phyloP scores from a whole-genome alignment of 1,140 invertebrate genomes.

The Drosophila gunungcola region DNA sequence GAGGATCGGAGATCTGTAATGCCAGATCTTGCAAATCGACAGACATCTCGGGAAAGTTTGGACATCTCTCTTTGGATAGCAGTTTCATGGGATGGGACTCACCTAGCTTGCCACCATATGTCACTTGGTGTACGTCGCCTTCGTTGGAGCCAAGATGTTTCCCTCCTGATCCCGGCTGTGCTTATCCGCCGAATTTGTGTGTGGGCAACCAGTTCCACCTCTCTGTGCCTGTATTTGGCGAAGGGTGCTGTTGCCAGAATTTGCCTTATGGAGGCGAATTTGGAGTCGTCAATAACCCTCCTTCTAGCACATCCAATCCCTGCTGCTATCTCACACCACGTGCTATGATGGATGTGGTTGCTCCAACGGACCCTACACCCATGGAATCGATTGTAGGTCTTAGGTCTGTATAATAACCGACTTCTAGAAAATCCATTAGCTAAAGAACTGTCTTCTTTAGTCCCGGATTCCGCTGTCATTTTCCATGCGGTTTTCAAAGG shows the following conservation, averaged over 20 bases:
- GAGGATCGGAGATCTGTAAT: not conserved
- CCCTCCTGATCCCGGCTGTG: not conserved
- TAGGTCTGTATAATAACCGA: not conserved
- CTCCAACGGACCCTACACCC: slow-evolving; percentile 4
- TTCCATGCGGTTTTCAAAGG: not conserved
- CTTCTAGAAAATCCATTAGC: not conserved
- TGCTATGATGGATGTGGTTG: not conserved
- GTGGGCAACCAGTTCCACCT: slow-evolving; percentile 25
- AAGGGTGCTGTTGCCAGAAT: slow-evolving; percentile 1
- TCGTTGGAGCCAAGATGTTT: not conserved
- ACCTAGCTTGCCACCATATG: not conserved
- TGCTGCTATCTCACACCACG: not conserved
- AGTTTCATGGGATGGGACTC: not conserved
- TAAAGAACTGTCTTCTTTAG: not conserved
- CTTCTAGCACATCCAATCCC: no score
- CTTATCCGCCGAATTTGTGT: not conserved
- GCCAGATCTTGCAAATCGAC: not conserved
- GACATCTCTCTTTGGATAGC: no score
- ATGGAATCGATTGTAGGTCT: not conserved
- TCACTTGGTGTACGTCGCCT: not conserved
- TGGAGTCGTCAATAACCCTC: not conserved
- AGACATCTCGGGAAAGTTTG: no score
- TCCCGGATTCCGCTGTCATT: not conserved
- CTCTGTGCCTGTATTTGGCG: slow-evolving; percentile 3
- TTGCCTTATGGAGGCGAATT: slow-evolving; percentile 7